phyloP scores from a whole-genome alignment of 2,888 invertebrate species.

The Philaethria dido region DNA sequence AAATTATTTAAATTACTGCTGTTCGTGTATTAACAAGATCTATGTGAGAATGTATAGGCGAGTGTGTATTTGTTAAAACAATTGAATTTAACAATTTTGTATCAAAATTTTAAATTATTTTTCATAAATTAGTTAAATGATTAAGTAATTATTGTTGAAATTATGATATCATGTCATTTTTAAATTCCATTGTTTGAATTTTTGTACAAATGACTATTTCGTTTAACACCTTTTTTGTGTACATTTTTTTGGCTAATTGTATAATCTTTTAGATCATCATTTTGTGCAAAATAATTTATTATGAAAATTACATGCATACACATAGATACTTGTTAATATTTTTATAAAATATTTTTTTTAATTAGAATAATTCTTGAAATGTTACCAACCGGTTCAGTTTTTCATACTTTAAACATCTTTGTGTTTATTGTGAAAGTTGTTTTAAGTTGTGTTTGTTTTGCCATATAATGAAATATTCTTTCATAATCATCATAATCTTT shows the following conservation, averaged over 20 bases:
- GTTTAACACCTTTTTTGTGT: not conserved
- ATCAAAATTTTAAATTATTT: not conserved
- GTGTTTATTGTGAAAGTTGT: not conserved
- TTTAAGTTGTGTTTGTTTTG: conserved; percentile 1
- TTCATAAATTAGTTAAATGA: not conserved
- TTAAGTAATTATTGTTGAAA: not conserved
- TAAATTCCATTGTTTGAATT: not conserved
- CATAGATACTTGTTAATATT: not conserved
- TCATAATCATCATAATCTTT: conserved; percentile 1
- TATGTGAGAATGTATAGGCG: conserved; percentile 12
- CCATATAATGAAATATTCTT: not conserved
- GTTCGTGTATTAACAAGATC: conserved; percentile 17
- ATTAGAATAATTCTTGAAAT: not conserved
- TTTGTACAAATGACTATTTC: conserved; percentile 8
- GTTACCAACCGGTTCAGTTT: conserved; percentile 1
- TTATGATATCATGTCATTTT: not conserved
- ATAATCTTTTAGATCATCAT: not conserved
- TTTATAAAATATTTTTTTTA: not conserved
- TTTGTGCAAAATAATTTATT: not conserved
- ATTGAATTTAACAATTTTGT: not conserved
- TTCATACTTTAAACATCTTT: conserved; percentile 11
- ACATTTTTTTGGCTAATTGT: not conserved
- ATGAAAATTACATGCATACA: not conserved
- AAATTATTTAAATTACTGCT: conserved; percentile 22
- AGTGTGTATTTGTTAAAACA: not conserved